phyloP scores from a whole-genome alignment of 2,113 vertebrate species.

The Plotosus lineatus region DNA sequence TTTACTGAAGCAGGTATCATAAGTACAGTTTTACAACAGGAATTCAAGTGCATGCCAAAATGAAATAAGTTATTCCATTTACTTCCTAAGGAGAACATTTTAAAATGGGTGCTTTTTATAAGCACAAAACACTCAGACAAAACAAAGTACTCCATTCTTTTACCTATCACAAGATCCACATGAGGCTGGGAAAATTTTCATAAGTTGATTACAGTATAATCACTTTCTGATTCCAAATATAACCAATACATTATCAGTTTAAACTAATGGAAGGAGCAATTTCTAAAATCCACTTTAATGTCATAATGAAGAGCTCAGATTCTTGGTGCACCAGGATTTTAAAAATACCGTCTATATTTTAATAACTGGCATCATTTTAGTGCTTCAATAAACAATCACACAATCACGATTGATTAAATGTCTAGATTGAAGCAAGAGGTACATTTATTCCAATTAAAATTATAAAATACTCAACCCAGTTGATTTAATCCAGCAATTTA shows the following conservation, averaged over 20 bases:
- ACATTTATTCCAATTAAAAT: constrained; percentile 4
- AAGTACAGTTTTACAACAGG: background rate
- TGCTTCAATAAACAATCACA: constrained; percentile 16
- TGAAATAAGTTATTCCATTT: background rate
- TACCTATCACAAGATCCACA: background rate
- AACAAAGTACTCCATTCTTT: background rate
- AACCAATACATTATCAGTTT: background rate
- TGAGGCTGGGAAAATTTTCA: background rate
- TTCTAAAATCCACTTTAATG: background rate
- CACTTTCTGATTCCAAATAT: background rate
- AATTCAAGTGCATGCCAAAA: background rate
- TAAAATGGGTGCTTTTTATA: background rate
- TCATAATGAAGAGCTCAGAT: background rate
- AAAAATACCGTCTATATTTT: background rate
- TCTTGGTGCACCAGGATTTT: background rate
- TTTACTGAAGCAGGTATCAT: constrained; percentile 4
- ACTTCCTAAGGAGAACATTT: background rate
- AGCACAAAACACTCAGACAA: background rate
- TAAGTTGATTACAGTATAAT: background rate
- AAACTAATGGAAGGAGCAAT: background rate
- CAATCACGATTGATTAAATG: background rate
- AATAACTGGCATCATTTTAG: constrained; percentile 26
- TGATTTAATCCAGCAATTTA: too few species aligned
- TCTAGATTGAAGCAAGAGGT: constrained; percentile 1
- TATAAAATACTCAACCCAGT: constrained; percentile 31